phyloP scores from a whole-genome alignment of 2,797 vertebrate genomes.

The Pangasius krempfi region DNA sequence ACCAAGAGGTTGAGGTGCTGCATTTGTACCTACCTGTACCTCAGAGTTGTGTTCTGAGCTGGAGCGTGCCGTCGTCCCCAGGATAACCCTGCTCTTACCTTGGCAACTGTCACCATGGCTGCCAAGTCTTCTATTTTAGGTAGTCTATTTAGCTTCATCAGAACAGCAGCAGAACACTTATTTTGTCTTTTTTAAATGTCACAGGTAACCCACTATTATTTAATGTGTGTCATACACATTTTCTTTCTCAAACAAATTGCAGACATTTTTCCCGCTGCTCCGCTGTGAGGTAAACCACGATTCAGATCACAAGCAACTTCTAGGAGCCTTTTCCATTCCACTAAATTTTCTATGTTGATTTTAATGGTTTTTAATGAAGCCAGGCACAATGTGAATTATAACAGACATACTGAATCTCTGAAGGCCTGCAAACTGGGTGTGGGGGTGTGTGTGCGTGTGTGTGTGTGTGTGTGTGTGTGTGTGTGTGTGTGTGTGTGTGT shows the following conservation, averaged over 20 bases:
- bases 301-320: neutral
- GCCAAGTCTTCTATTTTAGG: neutral
- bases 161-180: neutral
- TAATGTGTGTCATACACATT: neutral
- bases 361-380: neutral
- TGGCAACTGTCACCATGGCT: slow-evolving; percentile 16
- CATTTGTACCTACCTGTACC: neutral
- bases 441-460: too few relatives aligned
- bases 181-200: neutral
- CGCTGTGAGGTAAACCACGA: too few relatives aligned
- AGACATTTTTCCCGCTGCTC: neutral
- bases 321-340: neutral
- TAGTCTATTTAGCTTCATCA: neutral
- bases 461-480: too few relatives aligned
- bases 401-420: neutral
- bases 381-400: neutral
- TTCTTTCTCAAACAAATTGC: neutral
- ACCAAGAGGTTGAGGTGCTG: neutral
- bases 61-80: neutral
- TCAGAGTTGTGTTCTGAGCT: neutral
- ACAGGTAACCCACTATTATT: neutral
- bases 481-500: neutral
- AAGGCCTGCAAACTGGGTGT: too few relatives aligned
- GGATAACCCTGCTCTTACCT: neutral
- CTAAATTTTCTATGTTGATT: neutral